phyloP scores from a whole-genome alignment of 2,888 invertebrate species.

The Pyrocoelia pectoralis region DNA sequence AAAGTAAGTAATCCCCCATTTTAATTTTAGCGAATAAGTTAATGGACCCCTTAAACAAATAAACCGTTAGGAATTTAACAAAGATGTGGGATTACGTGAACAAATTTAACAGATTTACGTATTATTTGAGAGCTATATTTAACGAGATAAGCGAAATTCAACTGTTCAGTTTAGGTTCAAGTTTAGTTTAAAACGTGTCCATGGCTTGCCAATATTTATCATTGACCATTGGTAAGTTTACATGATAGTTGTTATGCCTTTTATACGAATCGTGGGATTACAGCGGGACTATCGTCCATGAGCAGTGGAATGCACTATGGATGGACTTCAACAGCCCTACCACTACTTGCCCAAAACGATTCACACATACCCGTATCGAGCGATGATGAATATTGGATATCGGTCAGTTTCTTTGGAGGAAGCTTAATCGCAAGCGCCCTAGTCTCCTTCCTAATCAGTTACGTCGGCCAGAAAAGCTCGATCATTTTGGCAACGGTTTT shows the following conservation, averaged over 20 bases:
- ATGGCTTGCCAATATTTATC: background rate
- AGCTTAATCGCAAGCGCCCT: constrained; percentile 62
- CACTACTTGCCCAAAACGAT: constrained; percentile 59
- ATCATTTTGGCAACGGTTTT: constrained; percentile 69
- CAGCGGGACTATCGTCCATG: constrained; percentile 26
- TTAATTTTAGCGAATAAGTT: no score
- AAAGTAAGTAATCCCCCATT: no score
- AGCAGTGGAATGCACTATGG: constrained; percentile 60
- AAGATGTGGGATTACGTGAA: no score
- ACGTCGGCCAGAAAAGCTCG: constrained; percentile 71
- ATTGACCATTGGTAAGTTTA: background rate
- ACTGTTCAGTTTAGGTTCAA: no score
- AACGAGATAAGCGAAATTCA: no score
- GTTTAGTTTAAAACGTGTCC: no score
- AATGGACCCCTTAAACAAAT: no score
- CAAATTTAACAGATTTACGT: no score
- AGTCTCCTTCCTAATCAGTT: constrained; percentile 68
- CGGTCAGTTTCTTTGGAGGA: constrained; percentile 71
- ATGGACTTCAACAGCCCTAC: constrained; percentile 69
- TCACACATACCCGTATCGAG: constrained; percentile 60
- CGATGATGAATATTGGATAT: constrained; percentile 68
- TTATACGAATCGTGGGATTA: background rate
- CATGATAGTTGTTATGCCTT: background rate
- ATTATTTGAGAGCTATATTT: no score
- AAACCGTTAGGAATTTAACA: no score